These are phyloP conservation scores for Leptodactylus fallax DNA, from an alignment of 2,797 vertebrate species.

Conservation along the genomic window DNA sequence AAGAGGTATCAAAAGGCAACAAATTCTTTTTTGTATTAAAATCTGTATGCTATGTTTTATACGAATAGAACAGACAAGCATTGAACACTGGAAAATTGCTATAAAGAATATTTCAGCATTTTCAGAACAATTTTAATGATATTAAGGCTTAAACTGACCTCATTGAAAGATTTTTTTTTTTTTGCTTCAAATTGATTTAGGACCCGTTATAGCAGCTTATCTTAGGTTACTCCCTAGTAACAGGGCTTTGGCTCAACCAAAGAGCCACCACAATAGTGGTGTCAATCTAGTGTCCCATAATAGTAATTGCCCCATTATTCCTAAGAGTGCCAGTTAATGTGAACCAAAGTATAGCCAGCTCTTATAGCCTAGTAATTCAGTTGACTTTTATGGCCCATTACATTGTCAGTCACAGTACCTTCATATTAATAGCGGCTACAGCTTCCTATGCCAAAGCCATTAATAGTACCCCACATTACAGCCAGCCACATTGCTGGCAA, in stretches of 20 bases:
- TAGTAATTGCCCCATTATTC: background rate
- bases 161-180: background rate
- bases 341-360: background rate
- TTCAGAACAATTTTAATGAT: background rate
- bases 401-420: background rate
- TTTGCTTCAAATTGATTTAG: background rate
- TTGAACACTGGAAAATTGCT: background rate
- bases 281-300: background rate
- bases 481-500: background rate
- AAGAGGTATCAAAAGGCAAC: background rate
- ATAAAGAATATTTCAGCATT: background rate
- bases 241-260: background rate
- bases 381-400: too few species aligned
- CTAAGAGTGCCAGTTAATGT: background rate
- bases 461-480: background rate
- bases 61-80: background rate
- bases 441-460: too few species aligned
- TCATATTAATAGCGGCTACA: background rate
- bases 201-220: background rate
- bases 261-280: background rate
- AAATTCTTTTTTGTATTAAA: constrained; percentile 2
- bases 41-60: background rate
- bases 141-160: background rate
- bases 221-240: too few species aligned
- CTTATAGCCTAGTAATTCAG: background rate